phyloP scores from a whole-genome alignment of 1,140 invertebrate species.

The Apis florea region DNA sequence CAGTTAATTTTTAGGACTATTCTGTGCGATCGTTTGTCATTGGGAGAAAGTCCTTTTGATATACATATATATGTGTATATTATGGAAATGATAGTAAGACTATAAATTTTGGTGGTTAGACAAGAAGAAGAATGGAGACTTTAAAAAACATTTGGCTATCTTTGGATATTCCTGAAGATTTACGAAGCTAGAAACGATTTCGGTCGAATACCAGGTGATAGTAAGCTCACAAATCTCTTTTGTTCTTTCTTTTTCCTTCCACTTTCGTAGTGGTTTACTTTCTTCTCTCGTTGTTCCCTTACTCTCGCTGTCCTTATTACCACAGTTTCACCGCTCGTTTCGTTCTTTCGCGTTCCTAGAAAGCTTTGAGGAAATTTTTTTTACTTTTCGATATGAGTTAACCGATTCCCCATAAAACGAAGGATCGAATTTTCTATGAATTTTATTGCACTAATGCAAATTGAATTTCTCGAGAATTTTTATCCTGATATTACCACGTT shows the following conservation, averaged over 20 bases:
- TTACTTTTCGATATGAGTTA: too few species aligned
- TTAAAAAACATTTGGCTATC: conserved; percentile 8
- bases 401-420: too few species aligned
- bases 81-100: not conserved
- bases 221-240: not conserved
- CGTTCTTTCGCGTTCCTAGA: not conserved
- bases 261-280: not conserved
- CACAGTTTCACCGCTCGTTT: not conserved
- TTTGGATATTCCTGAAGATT: conserved; percentile 14
- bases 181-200: conserved; percentile 1
- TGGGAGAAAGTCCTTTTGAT: conserved; percentile 48
- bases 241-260: not conserved
- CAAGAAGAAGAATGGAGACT: conserved; percentile 7
- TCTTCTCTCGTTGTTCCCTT: not conserved
- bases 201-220: not conserved
- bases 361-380: too few species aligned
- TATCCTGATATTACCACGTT: too few species aligned
- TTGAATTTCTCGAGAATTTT: too few species aligned
- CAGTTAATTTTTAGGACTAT: too few species aligned
- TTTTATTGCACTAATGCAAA: too few species aligned
- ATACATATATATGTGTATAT: conserved; percentile 1
- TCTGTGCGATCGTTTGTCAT: conserved; percentile 65
- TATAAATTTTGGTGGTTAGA: conserved; percentile 1
- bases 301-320: not conserved
- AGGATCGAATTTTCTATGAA: too few species aligned